Base-by-base conservation (phyloP, 1,140 invertebrate species). In the Anthonomus grandis region DNA sequence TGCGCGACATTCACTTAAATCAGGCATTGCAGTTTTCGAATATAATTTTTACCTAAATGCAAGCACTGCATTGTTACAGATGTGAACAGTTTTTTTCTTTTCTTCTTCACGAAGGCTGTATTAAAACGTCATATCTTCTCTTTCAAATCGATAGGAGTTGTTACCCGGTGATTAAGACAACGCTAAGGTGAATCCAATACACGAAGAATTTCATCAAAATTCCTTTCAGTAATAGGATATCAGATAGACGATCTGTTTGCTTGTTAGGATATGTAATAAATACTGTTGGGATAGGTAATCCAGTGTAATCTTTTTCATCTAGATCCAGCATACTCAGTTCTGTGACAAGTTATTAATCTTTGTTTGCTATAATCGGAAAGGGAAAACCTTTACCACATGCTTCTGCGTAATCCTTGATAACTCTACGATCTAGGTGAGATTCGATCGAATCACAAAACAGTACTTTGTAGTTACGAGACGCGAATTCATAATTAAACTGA, bases 171-270 rank as follows among this genome's bases (percentile, higher is more conserved):
- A 41, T 76, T 79, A 53, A 86, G 83, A 5, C 87, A 88, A 37
- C 95, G 74, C 73, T 94, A 91, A 4, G 97, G 77, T 2, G 92
- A 93, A 75, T 97, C 93, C 53, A 96, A 82, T 5, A 87, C 86
- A 49, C 93, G 80, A 24, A 96, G 70, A 63, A 96, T 90, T 80
- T 96, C 93, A 79, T 90, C 85, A 65, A 96, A 92, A 74, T 94
- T 95, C 57, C 93, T 82, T 27, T 94, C 93, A 37, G 90, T 93
- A 12, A 90, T 86, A 27, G 93, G 93, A 77, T 97, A 97, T 31
- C 90, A 79, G 79, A 96, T 91, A 5, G 88, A 87, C 5, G 95
- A 76, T 65, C 92, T 86, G 31, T 72, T 68, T 85, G 89, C 70
- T 92, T 90, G 67, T 92, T 85, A 3, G 92, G 90, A 59, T 89